Conservation (phyloP, 1,140 invertebrate species). For the Wasmannia auropunctata region DNA sequence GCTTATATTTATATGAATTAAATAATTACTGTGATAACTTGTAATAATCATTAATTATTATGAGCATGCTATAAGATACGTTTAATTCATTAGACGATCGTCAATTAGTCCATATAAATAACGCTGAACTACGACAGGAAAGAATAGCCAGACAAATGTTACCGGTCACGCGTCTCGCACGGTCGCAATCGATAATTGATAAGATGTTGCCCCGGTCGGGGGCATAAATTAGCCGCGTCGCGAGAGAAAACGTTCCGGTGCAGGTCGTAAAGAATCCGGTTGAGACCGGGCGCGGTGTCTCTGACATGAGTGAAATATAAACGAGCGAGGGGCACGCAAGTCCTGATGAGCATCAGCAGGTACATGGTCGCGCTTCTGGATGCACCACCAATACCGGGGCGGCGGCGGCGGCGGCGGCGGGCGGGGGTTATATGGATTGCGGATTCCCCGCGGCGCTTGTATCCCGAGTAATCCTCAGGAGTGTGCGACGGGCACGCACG, state of each 20-base stretch:
- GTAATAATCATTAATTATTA: neutral
- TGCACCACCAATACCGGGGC: constrained; percentile 31
- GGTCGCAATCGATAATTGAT: constrained; percentile 45
- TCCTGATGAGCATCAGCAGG: constrained; percentile 50
- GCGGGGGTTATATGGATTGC: constrained; percentile 60
- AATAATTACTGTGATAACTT: neutral
- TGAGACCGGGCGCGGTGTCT: neutral
- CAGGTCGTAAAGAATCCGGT: constrained; percentile 25
- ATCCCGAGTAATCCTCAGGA: constrained; percentile 73
- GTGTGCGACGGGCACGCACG: constrained; percentile 72
- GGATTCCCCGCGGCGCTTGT: constrained; percentile 66
- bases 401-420: too few relatives aligned
- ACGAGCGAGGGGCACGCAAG: constrained; percentile 13
- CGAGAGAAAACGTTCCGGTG: constrained; percentile 14
- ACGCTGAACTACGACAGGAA: neutral
- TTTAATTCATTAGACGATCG: neutral
- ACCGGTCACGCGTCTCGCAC: neutral
- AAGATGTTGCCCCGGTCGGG: constrained; percentile 1
- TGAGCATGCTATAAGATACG: neutral
- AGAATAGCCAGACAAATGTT: neutral
- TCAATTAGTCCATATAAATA: neutral
- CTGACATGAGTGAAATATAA: constrained; percentile 36
- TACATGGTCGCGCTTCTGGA: constrained; percentile 42
- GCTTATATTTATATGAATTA: neutral
- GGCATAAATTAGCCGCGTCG: constrained; percentile 6